Evolutionary conservation across 2,113 vertebrate genomes (phyloP), one percentile per base, ranked within the genome.

Genomic region (Chascanopsetta lugubris): DNA sequence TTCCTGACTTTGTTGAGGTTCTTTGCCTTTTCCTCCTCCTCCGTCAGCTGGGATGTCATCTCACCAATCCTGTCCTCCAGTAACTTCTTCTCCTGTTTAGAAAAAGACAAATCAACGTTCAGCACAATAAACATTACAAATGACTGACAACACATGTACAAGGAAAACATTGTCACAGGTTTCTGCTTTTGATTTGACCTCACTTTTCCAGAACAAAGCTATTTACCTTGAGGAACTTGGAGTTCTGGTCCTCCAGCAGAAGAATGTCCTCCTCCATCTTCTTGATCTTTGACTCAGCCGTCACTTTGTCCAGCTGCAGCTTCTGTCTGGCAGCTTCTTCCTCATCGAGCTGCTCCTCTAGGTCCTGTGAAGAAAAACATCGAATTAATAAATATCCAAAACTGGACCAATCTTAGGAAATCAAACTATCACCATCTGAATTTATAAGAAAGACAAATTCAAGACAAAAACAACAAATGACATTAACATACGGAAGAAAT

Each of bases 201-300:
- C 15, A 15, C 34, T 5, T 61, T n/a, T 56, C 11, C n/a, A 62
- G 21, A 2, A 38, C 5, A n/a, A 38, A 40, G 34, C 9, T 6
- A 9, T 85, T 89, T 69, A 98, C 97, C 94, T 99, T 99, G 57
- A 95, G 81, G 48, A 97, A 97, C 73, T 99, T 99, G 53, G 96
- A 98, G 82, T 99, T 99, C 51, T 99, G 96, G 92, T 99, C 97
- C 79, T 99, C 97, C 3, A 99, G 73, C 58, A 96, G 88, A 5
- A 99, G 90, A 77, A 98, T 95, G 76, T 99, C 97, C 82, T 99
- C 97, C 60, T 99, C 97, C 94, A 98, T 96, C 89, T 99, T 99
- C 85, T 99, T 99, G 72, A 98, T 97, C 83, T 98, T 99, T 0
- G 97, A 94, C 77, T 99, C 97, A 1, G 97, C 96, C 0, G 97